Conservation (phyloP, 2,888 invertebrate genomes). For the Nysson spinosus region DNA sequence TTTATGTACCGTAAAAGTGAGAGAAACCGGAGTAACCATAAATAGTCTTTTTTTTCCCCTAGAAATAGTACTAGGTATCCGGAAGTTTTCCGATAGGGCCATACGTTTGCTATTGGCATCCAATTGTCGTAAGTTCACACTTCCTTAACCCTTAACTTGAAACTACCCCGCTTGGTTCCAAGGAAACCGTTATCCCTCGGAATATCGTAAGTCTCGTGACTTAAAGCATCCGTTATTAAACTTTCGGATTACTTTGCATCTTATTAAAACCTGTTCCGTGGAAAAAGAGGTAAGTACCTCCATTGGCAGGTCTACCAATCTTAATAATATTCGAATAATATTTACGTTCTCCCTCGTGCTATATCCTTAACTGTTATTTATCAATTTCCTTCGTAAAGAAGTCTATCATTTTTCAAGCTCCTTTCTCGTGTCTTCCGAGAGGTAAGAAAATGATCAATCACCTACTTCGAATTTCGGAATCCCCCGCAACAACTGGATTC, state of each 20-base stretch:
- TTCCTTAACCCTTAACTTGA: slow-evolving; percentile 45
- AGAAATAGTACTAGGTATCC: slow-evolving; percentile 35
- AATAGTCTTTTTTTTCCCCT: slow-evolving; percentile 21
- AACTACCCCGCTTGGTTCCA: slow-evolving; percentile 26
- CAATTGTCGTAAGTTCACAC: slow-evolving; percentile 59
- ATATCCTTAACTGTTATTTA: no score
- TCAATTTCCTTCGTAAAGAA: no score
- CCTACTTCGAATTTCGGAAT: slow-evolving; percentile 41
- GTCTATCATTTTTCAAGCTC: no score
- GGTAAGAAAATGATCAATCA: no score
- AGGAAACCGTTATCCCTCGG: slow-evolving; percentile 48
- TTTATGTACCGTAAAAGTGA: slow-evolving; percentile 3
- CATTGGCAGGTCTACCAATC: no score
- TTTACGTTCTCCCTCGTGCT: no score
- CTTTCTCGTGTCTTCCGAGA: no score
- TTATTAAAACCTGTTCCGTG: slow-evolving; percentile 47
- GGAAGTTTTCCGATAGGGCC: slow-evolving; percentile 51
- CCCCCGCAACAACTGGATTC: slow-evolving; percentile 51
- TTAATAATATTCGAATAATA: no score
- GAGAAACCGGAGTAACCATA: slow-evolving; percentile 19
- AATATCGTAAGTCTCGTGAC: slow-evolving; percentile 43
- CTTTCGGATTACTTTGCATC: slow-evolving; percentile 42
- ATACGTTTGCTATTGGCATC: slow-evolving; percentile 50
- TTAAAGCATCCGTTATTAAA: slow-evolving; percentile 20
- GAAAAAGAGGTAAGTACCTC: slow-evolving; percentile 39